A percentile compares a stretch with the other conserved stretches of the same genome.
Conservation (phyloP, 2,888 invertebrate genomes). For the Dasysyrphus tricinctus region DNA sequence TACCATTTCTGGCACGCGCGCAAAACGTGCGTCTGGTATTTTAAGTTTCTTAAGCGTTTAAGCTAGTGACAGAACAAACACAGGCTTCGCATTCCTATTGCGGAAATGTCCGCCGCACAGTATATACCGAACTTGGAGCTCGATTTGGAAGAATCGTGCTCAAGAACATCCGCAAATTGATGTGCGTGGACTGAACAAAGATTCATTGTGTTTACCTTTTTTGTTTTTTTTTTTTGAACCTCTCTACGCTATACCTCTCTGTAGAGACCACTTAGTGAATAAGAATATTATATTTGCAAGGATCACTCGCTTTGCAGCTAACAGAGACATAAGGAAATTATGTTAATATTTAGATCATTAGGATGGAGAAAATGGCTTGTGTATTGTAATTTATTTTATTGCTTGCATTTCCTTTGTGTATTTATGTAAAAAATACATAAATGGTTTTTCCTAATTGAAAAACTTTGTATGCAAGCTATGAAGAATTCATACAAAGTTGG, state of each 20-base stretch:
- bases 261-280: slow-evolving; percentile 35
- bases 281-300: slow-evolving; percentile 15
- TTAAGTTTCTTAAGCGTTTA: slow-evolving; percentile 7
- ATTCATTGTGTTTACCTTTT: neutral
- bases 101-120: slow-evolving; percentile 52
- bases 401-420: slow-evolving; percentile 51
- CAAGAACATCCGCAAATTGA: slow-evolving; percentile 73
- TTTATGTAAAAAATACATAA: neutral
- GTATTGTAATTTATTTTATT: slow-evolving; percentile 63
- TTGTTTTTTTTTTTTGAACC: neutral
- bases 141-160: slow-evolving; percentile 71
- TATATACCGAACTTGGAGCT: slow-evolving; percentile 51
- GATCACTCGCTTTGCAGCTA: slow-evolving; percentile 1
- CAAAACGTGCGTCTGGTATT: slow-evolving; percentile 65
- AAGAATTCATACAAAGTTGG: slow-evolving; percentile 9
- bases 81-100: slow-evolving; percentile 40
- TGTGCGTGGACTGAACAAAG: slow-evolving; percentile 55
- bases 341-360: slow-evolving; percentile 48
- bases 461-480: slow-evolving; percentile 38
- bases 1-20: slow-evolving; percentile 74
- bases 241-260: no score
- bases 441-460: slow-evolving; percentile 29
- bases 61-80: slow-evolving; percentile 50
- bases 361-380: slow-evolving; percentile 48
- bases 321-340: slow-evolving; percentile 63